Evolutionary conservation across 2,113 vertebrate species (phyloP).

Genomic region (Silurus glanis): DNA sequence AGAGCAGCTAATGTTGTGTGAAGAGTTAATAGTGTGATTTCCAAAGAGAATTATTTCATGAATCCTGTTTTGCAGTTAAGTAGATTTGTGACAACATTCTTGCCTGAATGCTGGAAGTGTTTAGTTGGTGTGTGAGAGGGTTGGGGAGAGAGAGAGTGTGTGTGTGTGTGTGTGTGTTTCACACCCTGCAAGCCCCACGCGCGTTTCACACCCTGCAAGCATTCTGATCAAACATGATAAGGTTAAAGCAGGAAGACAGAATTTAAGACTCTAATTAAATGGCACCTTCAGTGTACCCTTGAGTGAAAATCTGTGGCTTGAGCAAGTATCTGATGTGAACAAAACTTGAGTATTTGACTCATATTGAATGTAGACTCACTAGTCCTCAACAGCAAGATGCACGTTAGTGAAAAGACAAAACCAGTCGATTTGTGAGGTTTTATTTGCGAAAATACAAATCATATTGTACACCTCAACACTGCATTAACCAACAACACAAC

Average conservation of each 20-base stretch:
- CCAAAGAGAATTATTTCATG: not conserved
- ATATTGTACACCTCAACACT: no score
- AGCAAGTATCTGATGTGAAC: not conserved
- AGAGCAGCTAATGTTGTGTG: not conserved
- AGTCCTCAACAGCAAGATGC: no score
- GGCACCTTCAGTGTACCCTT: not conserved
- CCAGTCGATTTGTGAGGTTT: no score
- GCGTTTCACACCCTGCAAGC: not conserved
- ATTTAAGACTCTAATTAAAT: not conserved
- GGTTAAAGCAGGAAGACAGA: not conserved
- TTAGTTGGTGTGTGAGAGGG: no score
- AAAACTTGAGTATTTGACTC: no score
- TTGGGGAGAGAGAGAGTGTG: no score
- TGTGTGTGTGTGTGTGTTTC: not conserved
- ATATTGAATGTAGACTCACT: no score
- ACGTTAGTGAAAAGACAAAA: no score
- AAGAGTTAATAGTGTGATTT: not conserved
- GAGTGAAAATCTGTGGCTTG: not conserved
- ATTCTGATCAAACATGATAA: not conserved
- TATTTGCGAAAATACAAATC: no score
- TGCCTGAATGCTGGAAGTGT: not conserved
- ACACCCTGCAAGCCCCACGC: not conserved
- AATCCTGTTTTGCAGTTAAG: not conserved
- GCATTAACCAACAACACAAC: no score
- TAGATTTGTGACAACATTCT: not conserved